Conservation (phyloP, 1,140 invertebrate species). For the Helicoverpa zea region DNA sequence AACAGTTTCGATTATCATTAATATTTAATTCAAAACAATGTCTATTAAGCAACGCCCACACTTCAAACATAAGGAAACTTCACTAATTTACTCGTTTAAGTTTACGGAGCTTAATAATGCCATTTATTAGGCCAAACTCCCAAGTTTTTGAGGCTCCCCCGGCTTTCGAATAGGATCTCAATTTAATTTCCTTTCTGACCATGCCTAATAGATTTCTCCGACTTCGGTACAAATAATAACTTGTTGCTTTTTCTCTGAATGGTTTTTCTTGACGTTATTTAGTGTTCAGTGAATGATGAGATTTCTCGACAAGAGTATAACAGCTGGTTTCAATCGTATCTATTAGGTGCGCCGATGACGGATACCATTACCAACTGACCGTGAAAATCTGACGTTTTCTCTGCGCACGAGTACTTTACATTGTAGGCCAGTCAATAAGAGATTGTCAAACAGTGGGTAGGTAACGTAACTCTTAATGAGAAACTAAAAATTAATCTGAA, state of each 20-base stretch:
- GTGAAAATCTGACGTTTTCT: slow-evolving; percentile 53
- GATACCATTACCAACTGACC: slow-evolving; percentile 52
- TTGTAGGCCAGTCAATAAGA: slow-evolving; percentile 5
- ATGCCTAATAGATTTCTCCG: slow-evolving; percentile 23
- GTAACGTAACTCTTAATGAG: too few relatives aligned
- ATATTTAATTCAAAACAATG: slow-evolving; percentile 23
- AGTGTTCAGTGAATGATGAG: neutral
- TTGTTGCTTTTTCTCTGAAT: slow-evolving; percentile 24
- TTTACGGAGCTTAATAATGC: slow-evolving; percentile 16
- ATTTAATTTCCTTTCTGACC: slow-evolving; percentile 40
- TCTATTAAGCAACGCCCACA: slow-evolving; percentile 6
- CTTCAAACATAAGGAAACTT: slow-evolving; percentile 29
- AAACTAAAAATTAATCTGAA: too few relatives aligned
- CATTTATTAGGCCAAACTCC: slow-evolving; percentile 14
- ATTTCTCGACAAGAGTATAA: slow-evolving; percentile 29
- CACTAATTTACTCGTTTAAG: slow-evolving; percentile 31
- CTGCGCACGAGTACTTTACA: slow-evolving; percentile 42
- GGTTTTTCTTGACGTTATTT: slow-evolving; percentile 4
- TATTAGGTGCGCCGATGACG: slow-evolving; percentile 38
- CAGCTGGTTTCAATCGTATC: slow-evolving; percentile 34
- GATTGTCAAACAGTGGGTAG: neutral
- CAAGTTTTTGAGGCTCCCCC: slow-evolving; percentile 33
- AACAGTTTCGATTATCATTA: slow-evolving; percentile 1
- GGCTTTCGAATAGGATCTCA: slow-evolving; percentile 8
- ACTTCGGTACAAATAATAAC: neutral